Percentiles rank a stretch among this genome's conserved stretches.
Evolutionary conservation across 2,888 invertebrate genomes (phyloP).

Genomic region (Coleophora flavipennella): DNA sequence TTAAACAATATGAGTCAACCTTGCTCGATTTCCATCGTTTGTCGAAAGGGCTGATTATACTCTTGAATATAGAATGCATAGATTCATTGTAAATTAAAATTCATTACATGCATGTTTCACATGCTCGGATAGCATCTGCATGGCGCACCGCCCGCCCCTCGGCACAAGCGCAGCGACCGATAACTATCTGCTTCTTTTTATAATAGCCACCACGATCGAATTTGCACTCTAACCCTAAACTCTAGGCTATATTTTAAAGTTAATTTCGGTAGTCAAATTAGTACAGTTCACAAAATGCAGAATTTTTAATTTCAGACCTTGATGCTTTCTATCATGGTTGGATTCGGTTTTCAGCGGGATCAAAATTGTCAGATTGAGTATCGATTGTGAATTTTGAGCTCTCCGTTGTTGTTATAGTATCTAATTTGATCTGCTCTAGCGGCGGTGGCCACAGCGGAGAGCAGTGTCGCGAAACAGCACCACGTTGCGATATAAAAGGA

Average conservation of each 20-base stretch:
- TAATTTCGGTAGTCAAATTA: constrained; percentile 21
- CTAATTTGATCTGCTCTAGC: not conserved
- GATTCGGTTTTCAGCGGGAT: constrained; percentile 21
- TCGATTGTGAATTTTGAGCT: constrained; percentile 19
- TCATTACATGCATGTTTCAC: no score
- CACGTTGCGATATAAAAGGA: constrained; percentile 71
- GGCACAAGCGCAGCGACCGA: no score
- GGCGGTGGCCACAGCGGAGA: constrained; percentile 20
- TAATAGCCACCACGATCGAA: constrained; percentile 15
- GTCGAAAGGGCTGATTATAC: no score
- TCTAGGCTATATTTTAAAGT: constrained; percentile 33
- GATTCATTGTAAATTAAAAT: no score
- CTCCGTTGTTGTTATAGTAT: no score
- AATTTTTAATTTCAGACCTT: constrained; percentile 13
- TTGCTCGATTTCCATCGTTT: no score
- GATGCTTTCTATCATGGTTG: constrained; percentile 15
- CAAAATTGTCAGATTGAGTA: constrained; percentile 8
- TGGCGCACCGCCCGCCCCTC: no score
- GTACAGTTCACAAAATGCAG: no score
- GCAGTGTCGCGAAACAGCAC: constrained; percentile 67
- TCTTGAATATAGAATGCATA: no score
- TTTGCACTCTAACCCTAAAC: constrained; percentile 27
- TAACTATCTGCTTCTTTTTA: no score
- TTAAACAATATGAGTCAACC: no score
- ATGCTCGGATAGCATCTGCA: no score